Evolutionary conservation across 2,797 vertebrate genomes (phyloP), one percentile per base, ranked within the genome.

Genomic region (Salmo trutta): DNA sequence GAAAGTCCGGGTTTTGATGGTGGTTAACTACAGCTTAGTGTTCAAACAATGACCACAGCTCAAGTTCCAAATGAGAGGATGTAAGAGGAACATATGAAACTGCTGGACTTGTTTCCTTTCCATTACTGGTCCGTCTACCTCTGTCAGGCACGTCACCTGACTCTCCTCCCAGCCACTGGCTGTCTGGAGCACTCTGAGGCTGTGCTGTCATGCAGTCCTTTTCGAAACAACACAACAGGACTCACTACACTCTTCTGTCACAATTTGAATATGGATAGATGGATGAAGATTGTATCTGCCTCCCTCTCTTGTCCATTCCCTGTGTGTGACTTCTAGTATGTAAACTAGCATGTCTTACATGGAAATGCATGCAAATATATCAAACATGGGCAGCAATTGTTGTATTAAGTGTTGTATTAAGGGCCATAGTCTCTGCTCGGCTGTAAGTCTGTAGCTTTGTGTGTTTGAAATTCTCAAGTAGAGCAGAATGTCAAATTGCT

Each of bases 331-430:
- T 83, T 71, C 53, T 31, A 69, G 64, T 71, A 53, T 75, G 65
- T 6, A n/a, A 66, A 33, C 54, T 5, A 12, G 41, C 75, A 76
- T 62, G 62, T 81, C 66, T 76, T 10, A 84, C 81, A 85, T 82
- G 82, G 81, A 86, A 88, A 81, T 73, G 75, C 7, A 85, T 87
- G 81, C 59, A 81, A 75, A 80, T 88, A 29, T 75, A 68, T 19
- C 52, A 78, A 76, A 71, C 74, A 68, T 62, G 33, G 67, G 71
- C 79, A 81, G 33, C 6, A 24, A 54, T 33, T 70, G 74, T 33
- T 74, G 77, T 74, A 67, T 73, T 83, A 77, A 33, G 31, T 75
- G 75, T 74, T n/a, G n/a, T n/a, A n/a, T n/a, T n/a, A 27, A 14
- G 4, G 51, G 21, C 21, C 59, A 24, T 14, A 64, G n/a, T 64